phyloP scores from a whole-genome alignment of 2,888 invertebrate genomes.

The Himalopsyche kuldschensis region DNA sequence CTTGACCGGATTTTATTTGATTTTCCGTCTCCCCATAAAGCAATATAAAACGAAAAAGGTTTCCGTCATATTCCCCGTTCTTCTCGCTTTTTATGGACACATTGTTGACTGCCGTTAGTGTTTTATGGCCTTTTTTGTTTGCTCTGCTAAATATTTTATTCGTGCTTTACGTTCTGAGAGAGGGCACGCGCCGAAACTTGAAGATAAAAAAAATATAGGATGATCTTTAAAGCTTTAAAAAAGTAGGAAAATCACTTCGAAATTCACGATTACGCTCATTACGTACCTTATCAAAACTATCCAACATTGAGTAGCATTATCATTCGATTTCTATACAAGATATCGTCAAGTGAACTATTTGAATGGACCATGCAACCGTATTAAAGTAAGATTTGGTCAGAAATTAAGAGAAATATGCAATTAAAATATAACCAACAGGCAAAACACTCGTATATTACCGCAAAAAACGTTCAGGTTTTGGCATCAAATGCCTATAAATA shows the following conservation, averaged over 20 bases:
- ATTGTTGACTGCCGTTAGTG: constrained; percentile 40
- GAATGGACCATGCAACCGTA: no score
- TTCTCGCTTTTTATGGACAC: constrained; percentile 38
- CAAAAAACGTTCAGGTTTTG: no score
- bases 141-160: constrained; percentile 40
- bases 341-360: no score
- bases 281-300: no score
- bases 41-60: constrained; percentile 39
- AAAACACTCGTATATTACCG: no score
- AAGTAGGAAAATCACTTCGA: background rate
- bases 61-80: constrained; percentile 35
- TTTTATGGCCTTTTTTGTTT: constrained; percentile 39
- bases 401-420: no score
- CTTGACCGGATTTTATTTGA: constrained; percentile 40
- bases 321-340: no score
- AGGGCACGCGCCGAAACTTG: constrained; percentile 26
- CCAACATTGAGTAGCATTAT: no score
- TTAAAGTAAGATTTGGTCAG: no score
- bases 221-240: background rate
- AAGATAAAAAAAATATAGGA: constrained; percentile 5
- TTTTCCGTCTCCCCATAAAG: constrained; percentile 36
- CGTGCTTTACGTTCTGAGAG: constrained; percentile 33
- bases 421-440: no score
- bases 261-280: background rate
- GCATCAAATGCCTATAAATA: no score